Conservation (phyloP, 2,797 vertebrate species). For the Sebastes flavidus region DNA sequence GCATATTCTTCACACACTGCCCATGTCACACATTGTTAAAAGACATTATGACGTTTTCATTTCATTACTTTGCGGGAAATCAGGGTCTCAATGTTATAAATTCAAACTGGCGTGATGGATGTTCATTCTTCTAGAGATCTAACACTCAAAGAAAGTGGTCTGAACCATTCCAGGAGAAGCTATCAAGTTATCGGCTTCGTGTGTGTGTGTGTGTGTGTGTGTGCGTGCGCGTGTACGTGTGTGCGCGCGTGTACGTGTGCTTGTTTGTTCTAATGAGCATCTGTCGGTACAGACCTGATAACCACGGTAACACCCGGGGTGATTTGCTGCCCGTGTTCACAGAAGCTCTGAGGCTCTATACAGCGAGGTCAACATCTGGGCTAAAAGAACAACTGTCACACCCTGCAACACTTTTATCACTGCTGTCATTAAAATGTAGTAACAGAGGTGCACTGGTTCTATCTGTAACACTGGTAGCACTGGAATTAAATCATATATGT, state of each 20-base stretch:
- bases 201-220: background rate
- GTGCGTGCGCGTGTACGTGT: background rate
- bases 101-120: background rate
- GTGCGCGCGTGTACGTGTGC: background rate
- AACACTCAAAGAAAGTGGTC: constrained; percentile 15
- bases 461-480: background rate
- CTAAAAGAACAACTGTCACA: constrained; percentile 57
- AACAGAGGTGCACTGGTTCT: background rate
- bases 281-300: constrained; percentile 75
- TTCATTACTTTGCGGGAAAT: background rate
- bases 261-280: constrained; percentile 80
- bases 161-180: constrained; percentile 26
- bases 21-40: background rate
- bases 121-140: background rate
- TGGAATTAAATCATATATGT: background rate
- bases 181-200: constrained; percentile 31
- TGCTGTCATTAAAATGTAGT: constrained; percentile 29
- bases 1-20: background rate
- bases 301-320: constrained; percentile 70
- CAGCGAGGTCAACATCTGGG: constrained; percentile 84
- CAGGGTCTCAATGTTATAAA: background rate
- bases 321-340: constrained; percentile 71
- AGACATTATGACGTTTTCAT: background rate
- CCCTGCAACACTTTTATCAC: constrained; percentile 54
- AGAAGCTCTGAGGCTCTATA: constrained; percentile 70